Evolutionary conservation across 2,797 vertebrate species (phyloP), one percentile per base, ranked within the genome.

Genomic region (Manis javanica): DNA sequence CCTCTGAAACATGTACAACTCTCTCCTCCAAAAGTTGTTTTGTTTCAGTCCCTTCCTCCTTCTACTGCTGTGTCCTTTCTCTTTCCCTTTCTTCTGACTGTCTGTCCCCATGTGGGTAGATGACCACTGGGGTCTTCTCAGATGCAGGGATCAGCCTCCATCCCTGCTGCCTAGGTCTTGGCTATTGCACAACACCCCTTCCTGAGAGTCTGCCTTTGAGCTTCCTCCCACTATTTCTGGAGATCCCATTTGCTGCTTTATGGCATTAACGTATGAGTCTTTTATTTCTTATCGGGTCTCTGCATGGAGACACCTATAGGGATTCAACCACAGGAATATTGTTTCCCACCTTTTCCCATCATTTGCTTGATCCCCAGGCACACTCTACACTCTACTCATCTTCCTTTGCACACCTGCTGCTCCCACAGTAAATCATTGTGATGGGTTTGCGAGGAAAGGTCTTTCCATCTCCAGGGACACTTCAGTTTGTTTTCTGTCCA

Each of bases 141-240:
- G 57, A 14, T 3, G 12, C 3, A 49, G 34, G 19, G 19, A 0
- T 16, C 53, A 21, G 51, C 46, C n/a, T 51, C 21, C 23, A 6
- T 7, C 39, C 6, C 63, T 59, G 68, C 42, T 39, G 59, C 14
- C n/a, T 5, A 24, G 8, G 37, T 83, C 87, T 31, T 63, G 34
- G 68, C n/a, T n/a, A 2, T 49, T 66, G 46, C 34, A 66, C 0
- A 1, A 0, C 0, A 5, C 19, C 75, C 7, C 18, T 77, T 37
- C 19, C 0, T 29, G 29, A 5, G 23, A 39, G 23, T 42, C 66
- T 0, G 1, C 12, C 34, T 46, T 64, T 57, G 46, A 63, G 23
- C 86, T 90, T n/a, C 26, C 18, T 13, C 26, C 6, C 2, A 39
- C 13, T 26, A 0, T 71, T 51, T 42, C 79, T 69, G 6, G n/a